Evolutionary conservation across 1,140 invertebrate genomes (phyloP).

Genomic region (Sarcophaga bullata): DNA sequence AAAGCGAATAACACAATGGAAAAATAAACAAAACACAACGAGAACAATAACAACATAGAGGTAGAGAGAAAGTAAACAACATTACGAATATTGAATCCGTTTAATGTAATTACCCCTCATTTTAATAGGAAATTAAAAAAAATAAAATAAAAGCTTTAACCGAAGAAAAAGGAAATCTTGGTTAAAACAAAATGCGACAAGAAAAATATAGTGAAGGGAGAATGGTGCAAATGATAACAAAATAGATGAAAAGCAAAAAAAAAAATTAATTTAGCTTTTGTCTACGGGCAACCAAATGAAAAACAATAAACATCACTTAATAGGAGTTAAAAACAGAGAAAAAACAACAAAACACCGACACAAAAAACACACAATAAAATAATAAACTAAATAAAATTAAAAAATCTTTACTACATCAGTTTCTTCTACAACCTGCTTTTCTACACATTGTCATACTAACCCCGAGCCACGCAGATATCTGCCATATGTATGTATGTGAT

Average conservation of each 20-base stretch:
- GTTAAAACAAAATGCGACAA: neutral
- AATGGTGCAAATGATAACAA: neutral
- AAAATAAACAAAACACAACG: too few relatives aligned
- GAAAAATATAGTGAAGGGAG: neutral
- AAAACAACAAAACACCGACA: neutral
- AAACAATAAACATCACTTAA: slow-evolving; percentile 17
- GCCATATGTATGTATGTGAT: too few relatives aligned
- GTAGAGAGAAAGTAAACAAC: slow-evolving; percentile 20
- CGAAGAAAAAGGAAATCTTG: neutral
- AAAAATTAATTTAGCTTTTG: neutral
- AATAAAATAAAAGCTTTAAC: neutral
- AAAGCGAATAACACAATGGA: neutral
- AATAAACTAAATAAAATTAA: too few relatives aligned
- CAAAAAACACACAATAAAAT: neutral
- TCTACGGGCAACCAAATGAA: neutral
- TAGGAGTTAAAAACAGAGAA: neutral
- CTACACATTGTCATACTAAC: too few relatives aligned
- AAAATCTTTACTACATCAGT: too few relatives aligned
- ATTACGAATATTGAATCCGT: slow-evolving; percentile 37
- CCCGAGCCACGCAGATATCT: too few relatives aligned
- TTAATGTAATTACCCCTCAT: slow-evolving; percentile 34
- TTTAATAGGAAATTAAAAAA: slow-evolving; percentile 24
- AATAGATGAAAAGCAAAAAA: neutral
- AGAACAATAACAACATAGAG: too few relatives aligned
- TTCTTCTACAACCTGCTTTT: too few relatives aligned